A percentile compares a stretch with the other conserved stretches of the same genome.
Conservation (phyloP, 30 jellyfish, hydroid and myxozoan species). For the Hydractinia symbiolongicarpus region DNA sequence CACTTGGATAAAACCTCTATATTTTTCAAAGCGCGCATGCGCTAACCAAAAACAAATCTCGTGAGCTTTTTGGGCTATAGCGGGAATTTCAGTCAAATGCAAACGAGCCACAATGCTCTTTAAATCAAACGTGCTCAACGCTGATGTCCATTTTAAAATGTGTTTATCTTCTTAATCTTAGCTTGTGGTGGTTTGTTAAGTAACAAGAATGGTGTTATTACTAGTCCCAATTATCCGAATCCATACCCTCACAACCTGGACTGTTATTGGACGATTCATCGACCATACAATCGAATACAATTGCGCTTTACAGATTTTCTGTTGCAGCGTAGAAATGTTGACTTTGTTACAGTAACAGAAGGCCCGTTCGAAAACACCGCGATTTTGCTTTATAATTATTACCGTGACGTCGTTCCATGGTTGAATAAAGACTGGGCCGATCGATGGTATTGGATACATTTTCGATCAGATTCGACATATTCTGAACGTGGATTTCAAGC, state of each 20-base stretch:
- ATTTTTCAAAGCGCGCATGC: no score
- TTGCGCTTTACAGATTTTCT: slow-evolving; percentile 49
- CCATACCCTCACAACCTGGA: slow-evolving; percentile 67
- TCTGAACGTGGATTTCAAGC: slow-evolving; percentile 66
- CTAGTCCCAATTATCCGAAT: slow-evolving; percentile 75
- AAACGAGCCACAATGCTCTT: no score
- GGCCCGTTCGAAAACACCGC: slow-evolving; percentile 64
- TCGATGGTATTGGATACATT: slow-evolving; percentile 89
- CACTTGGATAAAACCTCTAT: no score
- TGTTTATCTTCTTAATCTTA: slow-evolving; percentile 1
- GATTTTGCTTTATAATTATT: slow-evolving; percentile 34
- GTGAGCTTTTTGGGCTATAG: no score
- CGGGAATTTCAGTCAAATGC: no score
- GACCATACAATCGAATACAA: slow-evolving; percentile 61
- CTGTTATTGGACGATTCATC: slow-evolving; percentile 85
- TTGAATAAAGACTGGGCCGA: slow-evolving; percentile 68
- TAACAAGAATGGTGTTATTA: slow-evolving; percentile 53
- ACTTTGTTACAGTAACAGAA: slow-evolving; percentile 56
- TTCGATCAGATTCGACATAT: slow-evolving; percentile 44
- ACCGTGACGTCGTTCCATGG: slow-evolving; percentile 47
- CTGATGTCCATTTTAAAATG: no score
- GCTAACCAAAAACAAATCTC: no score
- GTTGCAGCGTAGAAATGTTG: slow-evolving; percentile 39
- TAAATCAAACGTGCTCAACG: no score
- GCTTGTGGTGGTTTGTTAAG: slow-evolving; percentile 83